Conservation (phyloP, 1,140 invertebrate genomes). For the Lepidostoma basale region DNA sequence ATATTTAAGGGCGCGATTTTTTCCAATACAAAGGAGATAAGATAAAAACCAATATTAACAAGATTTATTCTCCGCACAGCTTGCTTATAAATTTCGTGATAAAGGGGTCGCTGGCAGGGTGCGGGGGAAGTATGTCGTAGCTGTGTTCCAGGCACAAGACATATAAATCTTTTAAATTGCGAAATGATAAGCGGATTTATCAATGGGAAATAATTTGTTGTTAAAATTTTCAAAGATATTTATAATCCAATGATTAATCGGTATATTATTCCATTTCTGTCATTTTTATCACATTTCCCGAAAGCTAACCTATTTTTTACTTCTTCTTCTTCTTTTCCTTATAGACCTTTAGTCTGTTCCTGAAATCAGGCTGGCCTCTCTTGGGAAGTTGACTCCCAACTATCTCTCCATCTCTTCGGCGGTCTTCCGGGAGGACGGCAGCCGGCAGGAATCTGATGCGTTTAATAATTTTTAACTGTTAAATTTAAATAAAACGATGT, state of each 20-base stretch:
- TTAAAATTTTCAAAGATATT: neutral
- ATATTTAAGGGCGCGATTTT: constrained; percentile 22
- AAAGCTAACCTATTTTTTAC: too few relatives aligned
- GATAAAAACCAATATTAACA: constrained; percentile 26
- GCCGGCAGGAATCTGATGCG: too few relatives aligned
- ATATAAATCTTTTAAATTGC: constrained; percentile 23
- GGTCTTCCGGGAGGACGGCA: too few relatives aligned
- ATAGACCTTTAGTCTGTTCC: too few relatives aligned
- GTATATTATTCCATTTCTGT: neutral
- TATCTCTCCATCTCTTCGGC: too few relatives aligned
- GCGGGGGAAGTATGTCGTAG: neutral
- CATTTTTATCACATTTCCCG: too few relatives aligned
- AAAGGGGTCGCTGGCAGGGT: neutral
- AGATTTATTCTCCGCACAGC: constrained; percentile 6
- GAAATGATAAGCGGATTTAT: constrained; percentile 14
- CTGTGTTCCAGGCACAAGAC: neutral
- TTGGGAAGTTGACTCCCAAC: too few relatives aligned
- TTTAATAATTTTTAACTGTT: too few relatives aligned
- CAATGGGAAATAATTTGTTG: neutral
- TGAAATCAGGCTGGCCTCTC: too few relatives aligned
- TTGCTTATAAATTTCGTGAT: constrained; percentile 22
- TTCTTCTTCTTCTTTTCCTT: too few relatives aligned
- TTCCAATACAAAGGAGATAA: constrained; percentile 23
- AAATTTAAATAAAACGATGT: too few relatives aligned
- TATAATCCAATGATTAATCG: neutral